A percentile compares a stretch with the other conserved stretches of the same genome.
Conservation (phyloP, 1,140 invertebrate species). For the Macrocentrus cingulum region DNA sequence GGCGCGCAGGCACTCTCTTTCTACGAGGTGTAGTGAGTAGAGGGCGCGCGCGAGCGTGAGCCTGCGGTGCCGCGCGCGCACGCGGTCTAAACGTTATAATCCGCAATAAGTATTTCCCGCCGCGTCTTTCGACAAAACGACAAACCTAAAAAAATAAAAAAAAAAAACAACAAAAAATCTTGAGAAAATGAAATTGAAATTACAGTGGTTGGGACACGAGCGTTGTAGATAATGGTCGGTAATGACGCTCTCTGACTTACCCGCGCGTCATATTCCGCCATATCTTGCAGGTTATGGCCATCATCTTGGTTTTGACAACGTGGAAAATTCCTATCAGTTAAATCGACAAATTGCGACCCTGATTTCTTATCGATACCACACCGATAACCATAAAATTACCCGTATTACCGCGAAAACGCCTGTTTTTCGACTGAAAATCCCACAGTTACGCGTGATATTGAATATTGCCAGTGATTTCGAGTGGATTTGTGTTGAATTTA, state of each 20-base stretch:
- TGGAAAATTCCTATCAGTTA: conserved; percentile 2
- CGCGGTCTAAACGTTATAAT: conserved; percentile 40
- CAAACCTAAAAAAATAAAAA: conserved; percentile 3
- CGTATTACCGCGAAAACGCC: no score
- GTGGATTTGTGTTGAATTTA: no score
- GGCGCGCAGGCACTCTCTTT: no score
- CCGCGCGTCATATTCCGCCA: conserved; percentile 8
- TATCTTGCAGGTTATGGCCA: no score
- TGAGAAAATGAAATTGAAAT: conserved; percentile 52
- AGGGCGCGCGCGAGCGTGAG: conserved; percentile 14
- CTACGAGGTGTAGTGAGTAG: conserved; percentile 2
- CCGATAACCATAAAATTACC: no score
- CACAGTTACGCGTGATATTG: no score
- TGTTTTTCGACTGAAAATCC: no score
- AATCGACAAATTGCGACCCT: not conserved
- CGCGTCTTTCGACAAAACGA: no score
- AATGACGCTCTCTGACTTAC: conserved; percentile 37
- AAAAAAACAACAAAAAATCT: conserved; percentile 34
- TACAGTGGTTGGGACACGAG: conserved; percentile 45
- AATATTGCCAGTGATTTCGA: no score
- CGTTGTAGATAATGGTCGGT: conserved; percentile 41
- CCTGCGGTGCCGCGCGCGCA: conserved; percentile 33
- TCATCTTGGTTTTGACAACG: not conserved
- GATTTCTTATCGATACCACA: no score
- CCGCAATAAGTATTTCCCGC: conserved; percentile 41